Conservation (phyloP, 2,113 vertebrate genomes). For the Gavialis gangeticus region DNA sequence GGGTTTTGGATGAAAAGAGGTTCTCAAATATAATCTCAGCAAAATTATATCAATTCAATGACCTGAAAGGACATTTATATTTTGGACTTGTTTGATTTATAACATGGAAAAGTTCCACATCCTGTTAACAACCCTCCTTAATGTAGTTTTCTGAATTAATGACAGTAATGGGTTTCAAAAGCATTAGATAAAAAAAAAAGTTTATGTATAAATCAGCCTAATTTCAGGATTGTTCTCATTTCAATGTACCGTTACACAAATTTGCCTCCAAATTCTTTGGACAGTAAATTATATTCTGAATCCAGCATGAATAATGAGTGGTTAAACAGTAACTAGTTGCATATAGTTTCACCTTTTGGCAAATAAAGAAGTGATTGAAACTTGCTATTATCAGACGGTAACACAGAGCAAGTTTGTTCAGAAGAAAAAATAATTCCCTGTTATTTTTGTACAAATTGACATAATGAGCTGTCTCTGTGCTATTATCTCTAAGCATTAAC, state of each 20-base stretch:
- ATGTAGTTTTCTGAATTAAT: neutral
- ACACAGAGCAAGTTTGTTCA: slow-evolving; percentile 49
- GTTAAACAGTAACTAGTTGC: neutral
- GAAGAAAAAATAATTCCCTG: slow-evolving; percentile 52
- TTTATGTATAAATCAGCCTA: neutral
- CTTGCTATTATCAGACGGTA: slow-evolving; percentile 58
- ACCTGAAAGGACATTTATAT: neutral
- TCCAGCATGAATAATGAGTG: neutral
- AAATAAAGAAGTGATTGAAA: slow-evolving; percentile 62
- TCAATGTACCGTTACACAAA: neutral
- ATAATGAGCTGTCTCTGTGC: slow-evolving; percentile 62
- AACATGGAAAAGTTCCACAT: neutral
- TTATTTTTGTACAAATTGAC: slow-evolving; percentile 64
- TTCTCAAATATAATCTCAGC: neutral
- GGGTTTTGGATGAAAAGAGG: neutral
- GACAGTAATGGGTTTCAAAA: fast-evolving
- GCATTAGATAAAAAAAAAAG: neutral
- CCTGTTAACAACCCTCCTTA: fast-evolving
- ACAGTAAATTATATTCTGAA: slow-evolving; percentile 7
- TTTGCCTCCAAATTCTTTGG: neutral
- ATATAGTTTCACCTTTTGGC: slow-evolving; percentile 8
- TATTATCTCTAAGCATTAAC: slow-evolving; percentile 62
- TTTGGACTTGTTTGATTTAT: fast-evolving
- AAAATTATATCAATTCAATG: fast-evolving
- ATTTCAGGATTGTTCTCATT: slow-evolving; percentile 22